Conservation (phyloP, 2,888 invertebrate genomes). For the Chirona hameri region DNA sequence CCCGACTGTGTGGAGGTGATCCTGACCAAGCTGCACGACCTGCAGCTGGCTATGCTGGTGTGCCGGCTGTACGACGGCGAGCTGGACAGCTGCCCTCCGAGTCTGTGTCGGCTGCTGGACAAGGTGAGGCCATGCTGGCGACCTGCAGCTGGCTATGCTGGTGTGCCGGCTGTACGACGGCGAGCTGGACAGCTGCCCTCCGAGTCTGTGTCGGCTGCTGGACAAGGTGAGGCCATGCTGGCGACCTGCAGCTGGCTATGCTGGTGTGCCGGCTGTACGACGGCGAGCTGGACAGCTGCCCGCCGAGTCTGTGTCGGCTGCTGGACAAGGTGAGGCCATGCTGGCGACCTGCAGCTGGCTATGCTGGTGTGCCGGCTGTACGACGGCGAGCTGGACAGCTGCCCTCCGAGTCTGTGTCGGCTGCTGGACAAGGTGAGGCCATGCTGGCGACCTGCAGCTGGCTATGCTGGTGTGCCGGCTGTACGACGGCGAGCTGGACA, state of each 20-base stretch:
- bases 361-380: constrained; percentile 89
- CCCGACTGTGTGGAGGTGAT: constrained; percentile 93
- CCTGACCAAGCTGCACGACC: constrained; percentile 83
- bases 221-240: constrained; percentile 81
- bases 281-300: constrained; percentile 62
- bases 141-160: constrained; percentile 92
- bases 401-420: constrained; percentile 66
- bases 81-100: constrained; percentile 62
- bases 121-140: constrained; percentile 75
- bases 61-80: constrained; percentile 77
- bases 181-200: constrained; percentile 63
- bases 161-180: constrained; percentile 80
- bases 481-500: constrained; percentile 66
- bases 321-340: constrained; percentile 80
- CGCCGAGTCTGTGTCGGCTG: constrained; percentile 66
- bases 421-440: constrained; percentile 76
- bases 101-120: constrained; percentile 69
- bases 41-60: constrained; percentile 92
- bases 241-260: constrained; percentile 93
- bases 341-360: constrained; percentile 91
- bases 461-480: constrained; percentile 90
- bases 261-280: constrained; percentile 85
- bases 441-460: constrained; percentile 91
- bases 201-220: constrained; percentile 67
- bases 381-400: constrained; percentile 62